Evolutionary conservation across 2,888 invertebrate species (phyloP).

Genomic region (Euplexia lucipara): DNA sequence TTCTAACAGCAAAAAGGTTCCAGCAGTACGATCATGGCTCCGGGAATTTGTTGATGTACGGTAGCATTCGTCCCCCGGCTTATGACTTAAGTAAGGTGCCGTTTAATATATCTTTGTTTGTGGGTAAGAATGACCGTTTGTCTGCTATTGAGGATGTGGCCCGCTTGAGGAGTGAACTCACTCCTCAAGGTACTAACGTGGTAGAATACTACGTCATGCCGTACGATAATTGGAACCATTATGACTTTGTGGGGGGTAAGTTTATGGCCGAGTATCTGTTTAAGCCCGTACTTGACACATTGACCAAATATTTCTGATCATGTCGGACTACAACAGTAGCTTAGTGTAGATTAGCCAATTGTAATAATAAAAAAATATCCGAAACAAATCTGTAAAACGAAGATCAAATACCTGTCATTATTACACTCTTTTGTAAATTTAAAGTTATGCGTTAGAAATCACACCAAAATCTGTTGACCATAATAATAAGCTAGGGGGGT

Average conservation of each 20-base stretch:
- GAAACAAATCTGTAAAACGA: too few relatives aligned
- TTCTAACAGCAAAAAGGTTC: neutral
- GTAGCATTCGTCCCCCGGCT: neutral
- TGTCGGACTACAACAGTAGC: neutral
- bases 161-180: neutral
- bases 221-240: constrained; percentile 19
- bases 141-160: constrained; percentile 17
- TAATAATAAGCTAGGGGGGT: too few relatives aligned
- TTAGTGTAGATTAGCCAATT: too few relatives aligned
- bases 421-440: too few relatives aligned
- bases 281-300: neutral
- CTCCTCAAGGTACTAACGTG: too few relatives aligned
- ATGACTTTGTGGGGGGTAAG: constrained; percentile 28
- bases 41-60: constrained; percentile 11
- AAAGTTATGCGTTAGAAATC: too few relatives aligned
- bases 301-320: constrained; percentile 3
- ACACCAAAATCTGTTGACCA: too few relatives aligned
- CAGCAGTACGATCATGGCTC: constrained; percentile 17
- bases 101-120: constrained; percentile 11
- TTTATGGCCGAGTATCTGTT: neutral
- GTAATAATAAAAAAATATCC: too few relatives aligned
- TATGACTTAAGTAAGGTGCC: constrained; percentile 25
- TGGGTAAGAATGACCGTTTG: constrained; percentile 29
- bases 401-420: too few relatives aligned
- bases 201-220: constrained; percentile 10